A percentile compares a stretch with the other conserved stretches of the same genome.
Conservation (phyloP, 1,140 invertebrate genomes). For the Calosoma granatense region DNA sequence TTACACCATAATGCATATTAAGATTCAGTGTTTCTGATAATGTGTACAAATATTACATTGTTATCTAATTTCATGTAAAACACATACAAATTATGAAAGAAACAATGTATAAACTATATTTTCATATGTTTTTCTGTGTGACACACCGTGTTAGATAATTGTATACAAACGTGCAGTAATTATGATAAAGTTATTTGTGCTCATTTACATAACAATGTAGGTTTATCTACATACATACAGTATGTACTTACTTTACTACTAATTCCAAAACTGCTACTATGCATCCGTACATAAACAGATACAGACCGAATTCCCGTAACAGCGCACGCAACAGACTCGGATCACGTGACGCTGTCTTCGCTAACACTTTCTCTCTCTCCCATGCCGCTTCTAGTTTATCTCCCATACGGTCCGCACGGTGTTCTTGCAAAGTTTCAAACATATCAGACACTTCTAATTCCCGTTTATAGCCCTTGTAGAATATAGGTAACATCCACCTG, state of each 20-base stretch:
- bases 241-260: not conserved
- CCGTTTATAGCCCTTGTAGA: slow-evolving; percentile 42
- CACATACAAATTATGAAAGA: too few species aligned
- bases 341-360: not conserved
- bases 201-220: too few species aligned
- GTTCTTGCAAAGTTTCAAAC: slow-evolving; percentile 48
- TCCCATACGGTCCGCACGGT: slow-evolving; percentile 40
- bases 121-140: too few species aligned
- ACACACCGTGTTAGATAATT: too few species aligned
- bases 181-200: too few species aligned
- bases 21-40: too few species aligned
- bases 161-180: too few species aligned
- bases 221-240: too few species aligned
- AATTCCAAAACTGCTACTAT: not conserved
- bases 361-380: slow-evolving; percentile 20
- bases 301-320: not conserved
- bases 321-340: not conserved
- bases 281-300: not conserved
- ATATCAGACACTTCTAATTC: slow-evolving; percentile 51
- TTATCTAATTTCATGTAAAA: too few species aligned
- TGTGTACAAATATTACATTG: too few species aligned
- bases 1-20: too few species aligned
- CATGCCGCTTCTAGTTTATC: slow-evolving; percentile 32
- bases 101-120: too few species aligned
- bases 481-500: slow-evolving; percentile 46